Conservation (phyloP, 1,140 invertebrate species). For the Linepithema humile region DNA sequence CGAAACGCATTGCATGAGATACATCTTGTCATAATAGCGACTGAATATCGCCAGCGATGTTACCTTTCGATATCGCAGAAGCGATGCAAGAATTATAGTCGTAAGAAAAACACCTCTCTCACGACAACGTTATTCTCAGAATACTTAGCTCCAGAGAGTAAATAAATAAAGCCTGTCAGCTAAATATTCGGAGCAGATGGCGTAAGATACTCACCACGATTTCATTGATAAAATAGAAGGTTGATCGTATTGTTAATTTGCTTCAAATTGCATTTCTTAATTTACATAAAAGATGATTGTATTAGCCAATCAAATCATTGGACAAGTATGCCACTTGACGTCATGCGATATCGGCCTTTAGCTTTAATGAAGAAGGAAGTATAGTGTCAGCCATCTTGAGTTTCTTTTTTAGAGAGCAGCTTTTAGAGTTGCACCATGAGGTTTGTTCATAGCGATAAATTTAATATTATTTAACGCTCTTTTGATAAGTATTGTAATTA, state of each 20-base stretch:
- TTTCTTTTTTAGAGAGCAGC: constrained; percentile 69
- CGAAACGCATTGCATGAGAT: background rate
- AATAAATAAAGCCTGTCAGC: constrained; percentile 68
- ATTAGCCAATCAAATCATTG: background rate
- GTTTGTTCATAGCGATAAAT: constrained; percentile 60
- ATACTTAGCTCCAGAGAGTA: constrained; percentile 53
- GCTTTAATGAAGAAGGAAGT: constrained; percentile 61
- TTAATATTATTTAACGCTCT: constrained; percentile 53
- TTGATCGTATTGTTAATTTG: background rate
- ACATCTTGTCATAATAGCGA: background rate
- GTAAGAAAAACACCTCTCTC: background rate
- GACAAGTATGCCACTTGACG: background rate
- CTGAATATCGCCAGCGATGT: background rate
- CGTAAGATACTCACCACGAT: background rate
- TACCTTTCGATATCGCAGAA: constrained; percentile 23
- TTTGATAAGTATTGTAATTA: background rate
- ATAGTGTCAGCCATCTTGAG: constrained; percentile 68
- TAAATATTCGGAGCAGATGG: constrained; percentile 33
- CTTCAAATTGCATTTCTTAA: too few species aligned
- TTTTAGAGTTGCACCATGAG: constrained; percentile 72
- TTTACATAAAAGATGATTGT: too few species aligned
- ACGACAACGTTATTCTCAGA: constrained; percentile 21
- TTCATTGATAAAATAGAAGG: background rate
- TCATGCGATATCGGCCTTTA: background rate
- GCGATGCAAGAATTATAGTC: background rate